A percentile compares a stretch with the other conserved stretches of the same genome.
Conservation (phyloP, 2,888 invertebrate species). For the Melanophora roralis region DNA sequence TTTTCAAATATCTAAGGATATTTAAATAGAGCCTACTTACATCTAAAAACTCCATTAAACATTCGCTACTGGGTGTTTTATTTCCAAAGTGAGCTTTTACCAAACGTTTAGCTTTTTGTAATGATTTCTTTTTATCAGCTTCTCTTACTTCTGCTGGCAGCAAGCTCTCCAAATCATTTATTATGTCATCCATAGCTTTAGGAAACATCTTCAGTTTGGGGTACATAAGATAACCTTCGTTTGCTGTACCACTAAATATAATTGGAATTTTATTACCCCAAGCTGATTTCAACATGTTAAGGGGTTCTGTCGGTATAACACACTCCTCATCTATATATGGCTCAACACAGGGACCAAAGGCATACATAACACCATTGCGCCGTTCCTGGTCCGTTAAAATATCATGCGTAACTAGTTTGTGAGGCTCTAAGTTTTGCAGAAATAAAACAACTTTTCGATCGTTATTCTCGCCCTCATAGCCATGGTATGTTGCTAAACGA, state of each 20-base stretch:
- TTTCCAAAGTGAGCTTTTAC: conserved; percentile 77
- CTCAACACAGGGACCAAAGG: conserved; percentile 74
- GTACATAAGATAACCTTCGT: conserved; percentile 74
- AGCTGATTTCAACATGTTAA: conserved; percentile 70
- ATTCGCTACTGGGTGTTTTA: conserved; percentile 69
- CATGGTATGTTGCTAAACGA: conserved; percentile 71
- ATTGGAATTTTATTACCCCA: conserved; percentile 73
- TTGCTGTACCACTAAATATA: conserved; percentile 72
- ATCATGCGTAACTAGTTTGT: conserved; percentile 68
- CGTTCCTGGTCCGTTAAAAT: conserved; percentile 69
- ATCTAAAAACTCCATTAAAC: conserved; percentile 71
- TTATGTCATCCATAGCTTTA: conserved; percentile 62
- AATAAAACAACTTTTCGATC: conserved; percentile 73
- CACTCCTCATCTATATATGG: conserved; percentile 71
- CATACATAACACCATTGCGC: conserved; percentile 66
- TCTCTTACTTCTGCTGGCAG: conserved; percentile 64
- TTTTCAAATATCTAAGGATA: no score
- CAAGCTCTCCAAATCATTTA: conserved; percentile 57
- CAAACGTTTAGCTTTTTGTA: conserved; percentile 68
- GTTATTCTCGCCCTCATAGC: conserved; percentile 72
- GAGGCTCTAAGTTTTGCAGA: conserved; percentile 70
- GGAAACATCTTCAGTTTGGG: conserved; percentile 64
- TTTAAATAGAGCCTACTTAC: conserved; percentile 64
- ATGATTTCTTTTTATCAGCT: conserved; percentile 48
- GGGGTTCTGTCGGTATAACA: conserved; percentile 68